Base-by-base conservation (phyloP, 2,113 vertebrate species). In the Phocoena sinus region DNA sequence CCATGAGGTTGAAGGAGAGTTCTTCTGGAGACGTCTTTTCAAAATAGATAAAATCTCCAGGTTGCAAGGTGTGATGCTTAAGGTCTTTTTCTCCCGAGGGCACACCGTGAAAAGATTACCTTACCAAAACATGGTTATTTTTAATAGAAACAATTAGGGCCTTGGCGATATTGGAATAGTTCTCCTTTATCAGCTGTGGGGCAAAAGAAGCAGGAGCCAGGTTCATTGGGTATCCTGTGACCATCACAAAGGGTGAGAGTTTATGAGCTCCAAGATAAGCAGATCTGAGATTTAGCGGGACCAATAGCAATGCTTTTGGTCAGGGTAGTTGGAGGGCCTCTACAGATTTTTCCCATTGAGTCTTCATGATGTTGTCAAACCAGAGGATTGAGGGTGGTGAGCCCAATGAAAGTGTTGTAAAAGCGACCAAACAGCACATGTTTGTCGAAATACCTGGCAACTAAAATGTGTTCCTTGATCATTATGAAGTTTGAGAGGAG, bases 71-170 rank as follows among this genome's bases (percentile, higher is more conserved):
- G 21, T 53, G 76, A 56, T 8, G 10, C 21, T 56, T 79, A 79
- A 79, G 76, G 20, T 36, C 20, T 53, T 56, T 79, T n/a, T 56
- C 33, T 5, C 76, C 50, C 1, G n/a, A 79, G 76, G 50, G 20
- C 20, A 79, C 20, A n/a, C 50, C 0, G 0, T 53, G 76, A 79
- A 79, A 79, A 56, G 33, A 56, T 79, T 79, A 18, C 31, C n/a
- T 56, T 79, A 79, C 20, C 0, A 0, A 56, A n/a, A n/a, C 50
- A n/a, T 56, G 76, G 33, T 36, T 79, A 56, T 79, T 79, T 50
- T 79, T 14, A 56, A 79, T 79, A 56, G 31, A 23, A 56, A n/a
- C 50, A 79, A 25, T 79, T 79, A 79, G 76, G 76, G 11, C 50
- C 20, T 56, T 79, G n/a, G 11, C 47, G 25, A 21, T 56, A 56